phyloP scores from a whole-genome alignment of 1,140 invertebrate genomes.

The Bombyx mori region ASM3026992v2 NC_085115.1:9655501-9656000 shows the following conservation, averaged over 20 bases:
- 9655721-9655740: no score
- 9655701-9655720: no score
- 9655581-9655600: constrained; percentile 25
- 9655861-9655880: constrained; percentile 39
- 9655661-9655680: no score
- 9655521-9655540: constrained; percentile 47
- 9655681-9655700: no score
- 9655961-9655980: neutral
- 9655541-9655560: constrained; percentile 45
- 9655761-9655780: no score
- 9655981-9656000: neutral
- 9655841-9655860: constrained; percentile 49
- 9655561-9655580: constrained; percentile 47
- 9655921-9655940: constrained; percentile 23
- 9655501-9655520: constrained; percentile 58
- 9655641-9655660: no score
- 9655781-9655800: no score
- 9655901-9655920: constrained; percentile 40
- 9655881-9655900: constrained; percentile 41
- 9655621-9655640: constrained; percentile 1
- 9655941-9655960: constrained; percentile 1
- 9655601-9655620: constrained; percentile 12
- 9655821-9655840: constrained; percentile 46
- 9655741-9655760: no score
- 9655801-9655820: constrained; percentile 1